Base-by-base conservation (phyloP, 2,113 vertebrate genomes). In the Rhineura floridana region DNA sequence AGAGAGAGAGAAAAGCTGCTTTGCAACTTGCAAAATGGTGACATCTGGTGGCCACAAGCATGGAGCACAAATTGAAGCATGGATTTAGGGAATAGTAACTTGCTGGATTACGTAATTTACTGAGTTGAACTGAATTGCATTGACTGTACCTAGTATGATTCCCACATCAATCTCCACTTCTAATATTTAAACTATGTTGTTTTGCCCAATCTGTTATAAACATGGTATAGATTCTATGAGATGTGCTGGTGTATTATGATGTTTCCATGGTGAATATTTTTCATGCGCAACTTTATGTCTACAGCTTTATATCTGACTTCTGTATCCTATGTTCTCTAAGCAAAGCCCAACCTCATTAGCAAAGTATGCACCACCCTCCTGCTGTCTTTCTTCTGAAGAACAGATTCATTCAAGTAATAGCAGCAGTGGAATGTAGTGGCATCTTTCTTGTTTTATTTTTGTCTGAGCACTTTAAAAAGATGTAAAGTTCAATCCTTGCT, bases 21-120 rank as follows among this genome's bases (percentile, higher is more conserved):
- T 0, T 13, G 76, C 86, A 17, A 11, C n/a, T 46, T 91, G 85
- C 81, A 30, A 0, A 42, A 91, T 83, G 12, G 89, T 88, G 96
- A 89, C 97, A 95, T 92, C 97, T 96, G 92, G 92, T 94, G 97
- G 94, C 28, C n/a, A 23, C 12, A 25, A 69, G 67, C 1, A 3
- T 46, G 55, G 52, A 84, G 48, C 59, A 77, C 17, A 23, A 0
- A 33, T n/a, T 85, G 2, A 25, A 17, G 2, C 65, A 4, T 7
- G 13, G 2, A 44, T 10, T 42, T 50, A 23, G 11, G 70, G 11
- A 39, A 52, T 23, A 44, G 73, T 39, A 44, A 46, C 67, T 50
- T 86, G n/a, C 3, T 30, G n/a, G 36, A 44, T 77, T 77, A 88
- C 59, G 28, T 88, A 83, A 83, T n/a, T 42, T 36, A 44, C 4